phyloP scores from a whole-genome alignment of 2,888 invertebrate genomes.

The Galerucella calmariensis region DNA sequence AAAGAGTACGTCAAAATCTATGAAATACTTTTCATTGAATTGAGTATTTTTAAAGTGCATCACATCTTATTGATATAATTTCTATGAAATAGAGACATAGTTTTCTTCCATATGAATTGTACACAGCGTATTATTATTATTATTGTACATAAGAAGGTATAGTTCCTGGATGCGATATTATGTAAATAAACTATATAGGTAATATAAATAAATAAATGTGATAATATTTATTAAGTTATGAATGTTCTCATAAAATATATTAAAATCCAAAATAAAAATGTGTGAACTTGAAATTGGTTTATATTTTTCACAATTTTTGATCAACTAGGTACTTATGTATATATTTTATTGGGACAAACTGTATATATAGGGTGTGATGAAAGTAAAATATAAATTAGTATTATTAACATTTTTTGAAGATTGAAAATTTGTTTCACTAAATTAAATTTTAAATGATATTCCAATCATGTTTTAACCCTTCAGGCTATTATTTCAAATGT shows the following conservation, averaged over 20 bases:
- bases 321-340: too few species aligned
- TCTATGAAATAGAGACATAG: not conserved
- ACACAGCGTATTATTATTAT: conserved; percentile 6
- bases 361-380: too few species aligned
- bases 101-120: conserved; percentile 23
- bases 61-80: not conserved
- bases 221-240: conserved; percentile 59
- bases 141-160: conserved; percentile 48
- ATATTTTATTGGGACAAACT: too few species aligned
- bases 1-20: too few species aligned
- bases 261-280: conserved; percentile 28
- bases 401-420: too few species aligned
- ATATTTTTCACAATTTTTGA: too few species aligned
- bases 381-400: too few species aligned
- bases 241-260: conserved; percentile 4
- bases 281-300: not conserved
- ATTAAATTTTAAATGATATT: too few species aligned
- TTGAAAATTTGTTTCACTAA: too few species aligned
- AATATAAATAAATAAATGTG: conserved; percentile 58
- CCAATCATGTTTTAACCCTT: too few species aligned
- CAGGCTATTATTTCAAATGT: too few species aligned
- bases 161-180: conserved; percentile 49
- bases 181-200: conserved; percentile 41
- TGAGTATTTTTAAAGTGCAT: not conserved
- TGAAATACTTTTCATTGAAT: not conserved